Conservation (phyloP, 1,140 invertebrate species). For the Paraescarpia echinospica region DNA sequence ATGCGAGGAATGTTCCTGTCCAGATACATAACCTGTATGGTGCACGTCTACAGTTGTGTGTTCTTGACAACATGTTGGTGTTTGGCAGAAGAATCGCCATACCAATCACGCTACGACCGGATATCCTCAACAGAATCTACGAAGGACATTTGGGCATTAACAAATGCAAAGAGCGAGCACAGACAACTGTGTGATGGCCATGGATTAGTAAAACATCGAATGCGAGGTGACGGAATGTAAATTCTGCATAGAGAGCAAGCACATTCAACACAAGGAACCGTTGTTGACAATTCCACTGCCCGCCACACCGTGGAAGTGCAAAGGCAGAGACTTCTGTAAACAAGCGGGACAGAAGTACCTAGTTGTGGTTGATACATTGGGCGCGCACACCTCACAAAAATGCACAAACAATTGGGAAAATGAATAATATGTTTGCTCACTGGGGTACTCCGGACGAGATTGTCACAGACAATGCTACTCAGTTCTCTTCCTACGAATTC, state of each 20-base stretch:
- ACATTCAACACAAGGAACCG: not conserved
- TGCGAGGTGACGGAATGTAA: not conserved
- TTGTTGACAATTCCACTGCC: not conserved
- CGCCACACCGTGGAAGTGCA: not conserved
- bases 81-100: not conserved
- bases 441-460: constrained; percentile 14
- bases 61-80: not conserved
- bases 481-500: constrained; percentile 55
- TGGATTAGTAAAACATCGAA: not conserved
- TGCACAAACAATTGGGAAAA: no score
- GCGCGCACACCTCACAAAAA: no score
- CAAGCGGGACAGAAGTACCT: no score
- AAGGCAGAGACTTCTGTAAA: no score
- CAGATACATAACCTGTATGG: not conserved
- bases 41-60: not conserved
- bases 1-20: not conserved
- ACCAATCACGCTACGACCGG: not conserved
- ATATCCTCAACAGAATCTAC: not conserved
- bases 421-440: not conserved
- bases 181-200: no score
- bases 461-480: constrained; percentile 53
- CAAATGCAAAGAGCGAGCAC: not conserved
- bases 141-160: not conserved
- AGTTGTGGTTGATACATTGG: no score
- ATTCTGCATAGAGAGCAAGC: constrained; percentile 9